A percentile compares a stretch with the other conserved stretches of the same genome.
Conservation (phyloP, 2,113 vertebrate species). For the Chaenogobius annularis region DNA sequence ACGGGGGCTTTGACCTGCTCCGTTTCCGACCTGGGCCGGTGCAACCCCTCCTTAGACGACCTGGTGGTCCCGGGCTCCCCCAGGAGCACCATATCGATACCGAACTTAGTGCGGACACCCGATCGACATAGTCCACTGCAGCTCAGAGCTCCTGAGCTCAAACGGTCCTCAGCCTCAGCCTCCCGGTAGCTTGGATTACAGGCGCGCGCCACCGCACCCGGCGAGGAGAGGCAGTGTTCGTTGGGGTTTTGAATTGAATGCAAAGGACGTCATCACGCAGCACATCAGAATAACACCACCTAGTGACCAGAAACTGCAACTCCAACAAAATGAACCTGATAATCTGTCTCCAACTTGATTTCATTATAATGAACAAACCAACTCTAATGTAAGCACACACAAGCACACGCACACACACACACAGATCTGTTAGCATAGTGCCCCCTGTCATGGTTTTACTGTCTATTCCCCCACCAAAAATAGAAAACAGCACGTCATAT, state of each 20-base stretch:
- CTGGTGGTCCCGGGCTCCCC: constrained; percentile 51
- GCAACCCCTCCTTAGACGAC: constrained; percentile 58
- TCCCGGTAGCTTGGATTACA: constrained; percentile 59
- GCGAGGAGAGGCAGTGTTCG: not conserved
- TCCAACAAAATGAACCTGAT: too few species aligned
- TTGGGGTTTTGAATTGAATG: not conserved
- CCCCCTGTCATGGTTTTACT: too few species aligned
- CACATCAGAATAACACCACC: not conserved
- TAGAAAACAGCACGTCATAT: too few species aligned
- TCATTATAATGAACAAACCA: too few species aligned
- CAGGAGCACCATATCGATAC: constrained; percentile 53
- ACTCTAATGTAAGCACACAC: too few species aligned
- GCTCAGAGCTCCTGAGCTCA: constrained; percentile 60
- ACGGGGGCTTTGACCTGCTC: constrained; percentile 67
- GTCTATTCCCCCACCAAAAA: too few species aligned
- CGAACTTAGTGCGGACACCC: constrained; percentile 58
- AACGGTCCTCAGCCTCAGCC: constrained; percentile 57
- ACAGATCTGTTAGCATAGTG: too few species aligned
- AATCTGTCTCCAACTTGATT: too few species aligned
- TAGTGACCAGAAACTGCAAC: not conserved
- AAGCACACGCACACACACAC: too few species aligned
- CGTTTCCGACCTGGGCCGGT: constrained; percentile 61
- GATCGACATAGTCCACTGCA: constrained; percentile 53
- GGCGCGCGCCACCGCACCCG: constrained; percentile 55
- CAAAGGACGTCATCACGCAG: not conserved